Evolutionary conservation across 2,888 invertebrate genomes (phyloP).

Genomic region (Chrysolina americana): DNA sequence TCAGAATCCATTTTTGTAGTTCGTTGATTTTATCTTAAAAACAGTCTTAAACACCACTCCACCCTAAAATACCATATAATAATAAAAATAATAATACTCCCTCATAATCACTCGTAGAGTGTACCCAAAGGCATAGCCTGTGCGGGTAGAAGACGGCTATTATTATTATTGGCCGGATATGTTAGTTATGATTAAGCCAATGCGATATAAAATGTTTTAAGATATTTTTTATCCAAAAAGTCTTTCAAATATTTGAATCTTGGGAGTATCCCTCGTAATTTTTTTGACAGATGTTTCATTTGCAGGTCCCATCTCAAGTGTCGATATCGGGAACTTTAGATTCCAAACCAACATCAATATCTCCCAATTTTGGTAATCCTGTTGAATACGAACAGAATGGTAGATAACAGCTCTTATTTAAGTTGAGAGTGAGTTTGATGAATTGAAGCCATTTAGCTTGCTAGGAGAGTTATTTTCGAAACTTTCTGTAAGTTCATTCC

Average conservation of each 20-base stretch:
- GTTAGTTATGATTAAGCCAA: slow-evolving; percentile 5
- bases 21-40: too few species aligned
- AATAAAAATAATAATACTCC: too few species aligned
- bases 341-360: not conserved
- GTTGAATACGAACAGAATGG: slow-evolving; percentile 19
- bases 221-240: slow-evolving; percentile 1
- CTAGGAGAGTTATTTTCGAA: slow-evolving; percentile 3
- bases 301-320: slow-evolving; percentile 17
- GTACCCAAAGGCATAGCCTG: too few species aligned
- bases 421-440: slow-evolving; percentile 20
- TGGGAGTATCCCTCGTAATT: slow-evolving; percentile 19
- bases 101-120: too few species aligned
- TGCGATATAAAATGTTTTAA: slow-evolving; percentile 11
- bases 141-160: too few species aligned
- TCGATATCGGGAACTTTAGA: too few species aligned
- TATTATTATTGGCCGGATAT: too few species aligned
- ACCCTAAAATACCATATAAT: slow-evolving; percentile 7
- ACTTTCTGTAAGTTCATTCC: slow-evolving; percentile 1
- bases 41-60: slow-evolving; percentile 5
- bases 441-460: not conserved
- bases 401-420: slow-evolving; percentile 16
- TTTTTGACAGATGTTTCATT: slow-evolving; percentile 17
- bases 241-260: slow-evolving; percentile 19
- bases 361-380: slow-evolving; percentile 3
- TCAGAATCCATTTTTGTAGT: too few species aligned